A percentile compares a stretch with the other conserved stretches of the same genome.
Evolutionary conservation across 2,888 invertebrate genomes (phyloP).

Genomic region (Julus scandinavius): DNA sequence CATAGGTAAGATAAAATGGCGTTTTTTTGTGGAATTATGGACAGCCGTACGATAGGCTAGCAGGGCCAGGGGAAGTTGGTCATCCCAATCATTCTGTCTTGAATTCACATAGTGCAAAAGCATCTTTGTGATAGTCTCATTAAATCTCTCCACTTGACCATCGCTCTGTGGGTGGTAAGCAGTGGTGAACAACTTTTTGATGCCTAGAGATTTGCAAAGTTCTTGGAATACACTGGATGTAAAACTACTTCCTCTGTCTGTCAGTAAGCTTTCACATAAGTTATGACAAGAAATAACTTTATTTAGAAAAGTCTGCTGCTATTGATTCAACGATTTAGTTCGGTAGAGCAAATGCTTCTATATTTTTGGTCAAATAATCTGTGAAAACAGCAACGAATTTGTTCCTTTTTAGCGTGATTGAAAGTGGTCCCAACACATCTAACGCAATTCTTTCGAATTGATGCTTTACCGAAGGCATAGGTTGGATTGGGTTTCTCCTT

Average conservation of each 20-base stretch:
- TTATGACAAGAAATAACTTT: not conserved
- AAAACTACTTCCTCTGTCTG: not conserved
- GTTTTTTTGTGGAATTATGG: slow-evolving; percentile 15
- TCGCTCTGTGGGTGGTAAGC: slow-evolving; percentile 35
- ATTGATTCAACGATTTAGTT: not conserved
- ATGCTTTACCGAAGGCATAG: not conserved
- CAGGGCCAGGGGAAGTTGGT: not conserved
- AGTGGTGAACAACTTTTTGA: slow-evolving; percentile 29
- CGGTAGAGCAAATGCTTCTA: not conserved
- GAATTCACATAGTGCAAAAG: not conserved
- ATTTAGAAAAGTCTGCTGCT: not conserved
- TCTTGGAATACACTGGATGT: not conserved
- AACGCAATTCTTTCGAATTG: not conserved
- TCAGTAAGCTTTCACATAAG: not conserved
- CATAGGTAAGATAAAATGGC: slow-evolving; percentile 30
- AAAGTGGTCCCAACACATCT: slow-evolving; percentile 35
- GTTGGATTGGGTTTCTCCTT: not conserved
- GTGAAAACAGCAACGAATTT: slow-evolving; percentile 26
- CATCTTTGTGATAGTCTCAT: not conserved
- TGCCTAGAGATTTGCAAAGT: not conserved
- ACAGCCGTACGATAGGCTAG: slow-evolving; percentile 1
- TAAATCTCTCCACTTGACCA: slow-evolving; percentile 41
- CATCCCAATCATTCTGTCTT: slow-evolving; percentile 41
- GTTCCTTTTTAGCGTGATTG: not conserved
- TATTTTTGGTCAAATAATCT: slow-evolving; percentile 1